Base-by-base conservation (phyloP, 2,797 vertebrate species). In the Bryconaethiops microstoma region DNA sequence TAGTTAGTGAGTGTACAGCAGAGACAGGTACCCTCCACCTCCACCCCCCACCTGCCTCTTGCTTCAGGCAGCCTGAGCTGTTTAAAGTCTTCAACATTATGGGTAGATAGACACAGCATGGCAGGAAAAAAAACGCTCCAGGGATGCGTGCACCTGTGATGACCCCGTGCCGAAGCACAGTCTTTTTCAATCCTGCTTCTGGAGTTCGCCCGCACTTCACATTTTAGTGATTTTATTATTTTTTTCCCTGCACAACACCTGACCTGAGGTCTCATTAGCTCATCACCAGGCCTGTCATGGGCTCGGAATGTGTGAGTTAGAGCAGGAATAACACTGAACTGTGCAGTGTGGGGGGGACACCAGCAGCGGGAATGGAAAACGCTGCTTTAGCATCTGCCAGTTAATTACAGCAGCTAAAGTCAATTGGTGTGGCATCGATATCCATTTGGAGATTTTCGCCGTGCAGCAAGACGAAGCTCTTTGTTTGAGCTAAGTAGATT, bases 391-490 rank as follows among this genome's bases (percentile, higher is more conserved):
- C 12, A 9, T 19, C 25, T 82, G 64, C 50, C 74, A 74, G 39
- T 82, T 80, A 71, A 82, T 82, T 81, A 84, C 63, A 48, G 45
- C 64, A 60, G 80, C 57, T 74, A 40, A 81, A 86, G 81, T 62
- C 74, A 39, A 54, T 83, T 5, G 40, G 75, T 77, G 60, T 17
- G 35, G 14, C 72, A 62, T 84, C 85, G 76, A 78, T 84, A 78
- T 74, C 81, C 65, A 84, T 84, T 84, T 77, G 64, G 40, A 67
- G 29, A 35, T 82, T 55, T 21, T 69, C 82, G 83, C 40, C 48
- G 62, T 83, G 77, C 68, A 76, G 77, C 60, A 59, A 39, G 63
- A 17, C 35, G 16, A 68, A 69, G 67, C 63, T 64, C 77, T 79
- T 79, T 81, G 54, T 79, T 65, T 29, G 35, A 52, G 72, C 35